Evolutionary conservation across 2,113 vertebrate species (phyloP).

Genomic region (Arothron firmamentum): DNA sequence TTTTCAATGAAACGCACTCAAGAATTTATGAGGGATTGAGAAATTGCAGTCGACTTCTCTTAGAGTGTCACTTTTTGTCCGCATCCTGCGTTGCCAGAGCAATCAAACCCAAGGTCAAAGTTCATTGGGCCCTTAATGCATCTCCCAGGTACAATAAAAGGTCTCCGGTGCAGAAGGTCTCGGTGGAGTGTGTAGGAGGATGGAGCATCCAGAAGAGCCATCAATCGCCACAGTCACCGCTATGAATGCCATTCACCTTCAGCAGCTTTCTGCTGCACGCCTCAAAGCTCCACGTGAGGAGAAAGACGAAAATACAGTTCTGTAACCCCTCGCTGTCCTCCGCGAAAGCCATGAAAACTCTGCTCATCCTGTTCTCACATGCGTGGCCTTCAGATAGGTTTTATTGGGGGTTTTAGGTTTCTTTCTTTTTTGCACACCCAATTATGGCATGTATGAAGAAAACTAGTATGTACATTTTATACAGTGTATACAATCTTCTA

Average conservation of each 20-base stretch:
- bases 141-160: slow-evolving; percentile 66
- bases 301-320: slow-evolving; percentile 1
- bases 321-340: not conserved
- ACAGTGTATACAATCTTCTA: too few relatives aligned
- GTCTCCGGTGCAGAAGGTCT: slow-evolving; percentile 41
- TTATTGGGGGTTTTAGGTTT: not conserved
- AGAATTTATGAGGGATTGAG: slow-evolving; percentile 44
- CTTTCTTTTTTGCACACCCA: not conserved
- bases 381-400: slow-evolving; percentile 2
- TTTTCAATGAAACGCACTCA: slow-evolving; percentile 49
- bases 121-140: slow-evolving; percentile 59
- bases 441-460: too few relatives aligned
- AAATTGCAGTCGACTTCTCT: slow-evolving; percentile 32
- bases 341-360: slow-evolving; percentile 7
- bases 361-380: not conserved
- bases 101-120: slow-evolving; percentile 72
- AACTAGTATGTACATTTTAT: not conserved
- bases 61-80: slow-evolving; percentile 37
- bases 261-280: slow-evolving; percentile 1
- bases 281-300: slow-evolving; percentile 5
- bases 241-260: slow-evolving; percentile 57
- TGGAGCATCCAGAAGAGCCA: slow-evolving; percentile 18
- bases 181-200: slow-evolving; percentile 20
- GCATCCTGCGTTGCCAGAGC: slow-evolving; percentile 48
- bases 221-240: slow-evolving; percentile 44